Conservation (phyloP, 2,888 invertebrate species). For the Chesias legatella region DNA sequence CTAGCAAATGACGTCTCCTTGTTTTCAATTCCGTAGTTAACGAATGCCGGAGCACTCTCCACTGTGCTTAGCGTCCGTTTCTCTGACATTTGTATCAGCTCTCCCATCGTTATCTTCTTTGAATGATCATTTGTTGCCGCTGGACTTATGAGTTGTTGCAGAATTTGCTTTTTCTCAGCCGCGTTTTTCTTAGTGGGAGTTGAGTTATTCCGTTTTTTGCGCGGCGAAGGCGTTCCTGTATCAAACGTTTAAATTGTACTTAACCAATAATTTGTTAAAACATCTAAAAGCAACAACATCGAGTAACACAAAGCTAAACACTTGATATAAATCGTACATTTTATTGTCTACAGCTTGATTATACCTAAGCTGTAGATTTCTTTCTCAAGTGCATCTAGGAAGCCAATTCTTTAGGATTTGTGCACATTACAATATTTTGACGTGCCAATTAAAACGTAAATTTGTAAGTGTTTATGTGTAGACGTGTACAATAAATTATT, state of each 20-base stretch:
- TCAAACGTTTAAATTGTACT: constrained; percentile 31
- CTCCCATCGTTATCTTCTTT: constrained; percentile 85
- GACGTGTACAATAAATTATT: constrained; percentile 16
- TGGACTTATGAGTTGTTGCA: constrained; percentile 88
- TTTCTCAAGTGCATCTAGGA: constrained; percentile 59
- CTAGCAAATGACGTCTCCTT: constrained; percentile 83
- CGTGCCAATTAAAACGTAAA: constrained; percentile 42
- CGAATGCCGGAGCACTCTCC: constrained; percentile 72
- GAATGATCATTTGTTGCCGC: constrained; percentile 82
- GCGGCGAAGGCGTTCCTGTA: constrained; percentile 87
- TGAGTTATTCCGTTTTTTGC: constrained; percentile 89
- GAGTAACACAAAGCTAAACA: constrained; percentile 54
- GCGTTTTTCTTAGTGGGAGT: constrained; percentile 88
- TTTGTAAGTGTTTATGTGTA: constrained; percentile 19
- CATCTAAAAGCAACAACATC: constrained; percentile 46
- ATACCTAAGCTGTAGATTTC: constrained; percentile 53
- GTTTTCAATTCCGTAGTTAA: constrained; percentile 70
- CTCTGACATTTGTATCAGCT: constrained; percentile 87
- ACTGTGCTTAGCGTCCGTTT: constrained; percentile 72
- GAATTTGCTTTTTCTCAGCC: constrained; percentile 88
- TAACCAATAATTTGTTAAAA: constrained; percentile 7
- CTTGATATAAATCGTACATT: constrained; percentile 33
- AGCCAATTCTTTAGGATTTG: constrained; percentile 67
- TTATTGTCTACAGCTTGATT: constrained; percentile 33
- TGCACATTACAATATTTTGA: constrained; percentile 40